phyloP scores from a whole-genome alignment of 2,113 vertebrate genomes.

The Probosciger aterrimus region DNA sequence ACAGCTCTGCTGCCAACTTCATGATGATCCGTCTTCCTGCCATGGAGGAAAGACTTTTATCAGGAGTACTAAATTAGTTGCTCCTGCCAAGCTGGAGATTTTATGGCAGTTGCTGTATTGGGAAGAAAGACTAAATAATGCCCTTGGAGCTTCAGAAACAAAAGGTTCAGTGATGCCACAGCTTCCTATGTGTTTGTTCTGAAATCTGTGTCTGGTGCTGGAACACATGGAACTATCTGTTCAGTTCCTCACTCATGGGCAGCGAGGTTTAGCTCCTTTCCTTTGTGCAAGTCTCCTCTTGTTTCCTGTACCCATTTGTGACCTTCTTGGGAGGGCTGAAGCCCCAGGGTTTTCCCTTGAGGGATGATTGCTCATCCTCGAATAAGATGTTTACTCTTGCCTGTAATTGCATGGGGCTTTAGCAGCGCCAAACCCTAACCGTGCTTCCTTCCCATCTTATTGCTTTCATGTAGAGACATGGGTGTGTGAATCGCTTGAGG shows the following conservation, averaged over 20 bases:
- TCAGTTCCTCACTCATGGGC: neutral
- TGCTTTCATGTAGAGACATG: slow-evolving; percentile 61
- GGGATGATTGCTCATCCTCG: slow-evolving; percentile 52
- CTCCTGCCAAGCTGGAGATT: neutral
- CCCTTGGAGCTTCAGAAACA: neutral
- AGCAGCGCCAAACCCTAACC: slow-evolving; percentile 30
- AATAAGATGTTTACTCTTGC: slow-evolving; percentile 64
- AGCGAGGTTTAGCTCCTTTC: slow-evolving; percentile 37
- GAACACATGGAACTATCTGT: neutral
- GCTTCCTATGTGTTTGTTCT: neutral
- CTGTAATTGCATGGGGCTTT: slow-evolving; percentile 51
- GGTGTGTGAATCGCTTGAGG: slow-evolving; percentile 53
- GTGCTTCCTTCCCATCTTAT: slow-evolving; percentile 56
- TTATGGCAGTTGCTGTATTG: neutral
- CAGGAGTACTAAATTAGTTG: neutral
- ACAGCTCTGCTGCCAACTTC: neutral
- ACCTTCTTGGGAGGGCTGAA: slow-evolving; percentile 60
- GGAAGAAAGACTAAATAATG: neutral
- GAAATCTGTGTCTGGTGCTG: neutral
- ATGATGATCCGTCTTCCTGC: neutral
- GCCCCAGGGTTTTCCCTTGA: slow-evolving; percentile 44
- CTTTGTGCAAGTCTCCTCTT: slow-evolving; percentile 52
- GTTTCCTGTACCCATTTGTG: slow-evolving; percentile 52
- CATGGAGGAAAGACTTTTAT: neutral
- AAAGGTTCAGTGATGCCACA: neutral